Evolutionary conservation across 2,888 invertebrate species (phyloP), one percentile per base, ranked within the genome.

Genomic region (Listrodromus nycthemerus): DNA sequence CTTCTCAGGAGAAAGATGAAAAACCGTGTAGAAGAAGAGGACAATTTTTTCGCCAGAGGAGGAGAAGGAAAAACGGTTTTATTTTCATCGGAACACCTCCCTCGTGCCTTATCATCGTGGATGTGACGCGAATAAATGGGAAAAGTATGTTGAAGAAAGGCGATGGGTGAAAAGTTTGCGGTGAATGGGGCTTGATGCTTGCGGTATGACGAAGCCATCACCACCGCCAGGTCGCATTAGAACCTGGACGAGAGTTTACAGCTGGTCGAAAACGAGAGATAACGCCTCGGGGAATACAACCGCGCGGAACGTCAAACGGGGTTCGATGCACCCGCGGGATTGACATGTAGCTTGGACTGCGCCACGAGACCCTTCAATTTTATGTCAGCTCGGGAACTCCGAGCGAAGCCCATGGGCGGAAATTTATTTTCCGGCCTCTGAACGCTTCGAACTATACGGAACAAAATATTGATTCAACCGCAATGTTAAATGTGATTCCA

Each of bases 21-120:
- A 16, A 48, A 30, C 21, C 48, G 63, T 8, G 24, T 5, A 63
- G 19, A 48, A 10, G n/a, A 13, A 3, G 30, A 50, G 5, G 13
- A 21, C 52, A 41, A 30, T 8, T 4, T 48, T 48, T 4, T 67
- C 21, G 16, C 24, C 10, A 2, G 50, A 10, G 37, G 45, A n/a
- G 13, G 7, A 21, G 48, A 16, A 2, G 16, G 65, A 45, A 45
- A 48, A 58, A 16, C 73, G 66, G 58, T 65, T 69, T 80, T 80
- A 58, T 45, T 83, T 76, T 80, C 66, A 80, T 71, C 71, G 41
- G 50, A 16, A 66, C 8, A 24, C n/a, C 6, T 65, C 37, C 61
- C 27, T n/a, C 75, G 66, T 80, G 76, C 71, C 71, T 83, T 83
- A 83, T 83, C 80, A 75, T 67, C 71, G 61, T 6, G 30, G n/a